Evolutionary conservation across 2,888 invertebrate species (phyloP).

Genomic region (Pristionchus exspectatus): DNA sequence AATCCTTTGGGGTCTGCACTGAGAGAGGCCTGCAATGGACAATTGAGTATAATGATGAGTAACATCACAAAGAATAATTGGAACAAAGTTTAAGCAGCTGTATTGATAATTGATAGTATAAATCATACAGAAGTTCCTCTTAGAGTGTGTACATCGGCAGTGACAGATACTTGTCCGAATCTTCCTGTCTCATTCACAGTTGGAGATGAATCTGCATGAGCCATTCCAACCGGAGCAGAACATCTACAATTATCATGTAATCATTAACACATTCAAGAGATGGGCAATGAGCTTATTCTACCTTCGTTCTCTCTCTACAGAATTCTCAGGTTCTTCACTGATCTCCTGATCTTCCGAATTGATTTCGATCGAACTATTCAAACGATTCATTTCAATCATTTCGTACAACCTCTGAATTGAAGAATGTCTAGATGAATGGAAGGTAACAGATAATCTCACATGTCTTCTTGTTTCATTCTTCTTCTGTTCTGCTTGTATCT

Average conservation of each 20-base stretch:
- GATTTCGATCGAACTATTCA: slow-evolving; percentile 22
- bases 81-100: neutral
- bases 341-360: slow-evolving; percentile 38
- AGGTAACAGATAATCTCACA: neutral
- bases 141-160: slow-evolving; percentile 31
- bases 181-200: slow-evolving; percentile 19
- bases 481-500: slow-evolving; percentile 11
- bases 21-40: neutral
- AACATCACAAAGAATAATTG: neutral
- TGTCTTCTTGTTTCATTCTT: slow-evolving; percentile 33
- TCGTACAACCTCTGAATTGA: slow-evolving; percentile 57
- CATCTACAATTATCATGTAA: neutral
- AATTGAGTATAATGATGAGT: neutral
- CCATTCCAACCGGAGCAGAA: slow-evolving; percentile 12
- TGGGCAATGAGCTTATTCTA: neutral
- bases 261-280: neutral
- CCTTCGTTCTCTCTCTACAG: slow-evolving; percentile 32
- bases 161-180: slow-evolving; percentile 49
- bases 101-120: no score
- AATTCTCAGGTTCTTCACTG: neutral
- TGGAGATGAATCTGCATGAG: slow-evolving; percentile 19
- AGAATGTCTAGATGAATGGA: neutral
- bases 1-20: neutral
- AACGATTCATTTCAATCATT: slow-evolving; percentile 63
- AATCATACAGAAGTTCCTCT: neutral